A percentile compares a stretch with the other conserved stretches of the same genome.
Conservation (phyloP, 2,797 vertebrate genomes). For the Miichthys miiuy region DNA sequence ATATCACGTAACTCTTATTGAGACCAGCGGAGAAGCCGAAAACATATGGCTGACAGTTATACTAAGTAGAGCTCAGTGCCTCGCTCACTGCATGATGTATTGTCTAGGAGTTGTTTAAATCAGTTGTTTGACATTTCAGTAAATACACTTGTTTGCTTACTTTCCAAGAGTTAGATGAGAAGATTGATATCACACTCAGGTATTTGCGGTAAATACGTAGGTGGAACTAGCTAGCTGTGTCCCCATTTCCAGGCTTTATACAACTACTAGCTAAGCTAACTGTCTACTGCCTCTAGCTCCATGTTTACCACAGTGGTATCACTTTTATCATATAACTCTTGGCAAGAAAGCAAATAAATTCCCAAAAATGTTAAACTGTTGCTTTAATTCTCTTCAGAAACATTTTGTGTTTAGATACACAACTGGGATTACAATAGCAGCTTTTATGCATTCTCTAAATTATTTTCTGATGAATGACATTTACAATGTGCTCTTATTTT, state of each 20-base stretch:
- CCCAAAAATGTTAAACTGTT: neutral
- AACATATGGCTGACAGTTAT: neutral
- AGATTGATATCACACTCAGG: neutral
- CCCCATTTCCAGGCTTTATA: neutral
- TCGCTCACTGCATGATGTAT: neutral
- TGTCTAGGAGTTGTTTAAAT: neutral
- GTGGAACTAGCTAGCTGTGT: neutral
- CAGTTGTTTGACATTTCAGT: neutral
- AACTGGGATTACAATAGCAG: neutral
- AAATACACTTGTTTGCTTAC: neutral
- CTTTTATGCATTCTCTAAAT: neutral
- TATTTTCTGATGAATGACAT: neutral
- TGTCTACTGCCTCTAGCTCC: neutral
- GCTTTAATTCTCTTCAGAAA: neutral
- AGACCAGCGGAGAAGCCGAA: neutral
- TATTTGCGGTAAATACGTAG: neutral
- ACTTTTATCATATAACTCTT: neutral
- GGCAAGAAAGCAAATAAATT: neutral
- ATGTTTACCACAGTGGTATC: neutral
- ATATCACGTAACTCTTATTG: constrained; percentile 2
- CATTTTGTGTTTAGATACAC: neutral
- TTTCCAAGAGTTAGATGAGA: neutral
- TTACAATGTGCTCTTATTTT: neutral
- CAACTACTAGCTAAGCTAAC: neutral
- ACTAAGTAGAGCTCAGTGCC: neutral